Percentiles rank a stretch among this genome's conserved stretches.
Evolutionary conservation across 2,888 invertebrate genomes (phyloP).

Genomic region (Leucania comma): DNA sequence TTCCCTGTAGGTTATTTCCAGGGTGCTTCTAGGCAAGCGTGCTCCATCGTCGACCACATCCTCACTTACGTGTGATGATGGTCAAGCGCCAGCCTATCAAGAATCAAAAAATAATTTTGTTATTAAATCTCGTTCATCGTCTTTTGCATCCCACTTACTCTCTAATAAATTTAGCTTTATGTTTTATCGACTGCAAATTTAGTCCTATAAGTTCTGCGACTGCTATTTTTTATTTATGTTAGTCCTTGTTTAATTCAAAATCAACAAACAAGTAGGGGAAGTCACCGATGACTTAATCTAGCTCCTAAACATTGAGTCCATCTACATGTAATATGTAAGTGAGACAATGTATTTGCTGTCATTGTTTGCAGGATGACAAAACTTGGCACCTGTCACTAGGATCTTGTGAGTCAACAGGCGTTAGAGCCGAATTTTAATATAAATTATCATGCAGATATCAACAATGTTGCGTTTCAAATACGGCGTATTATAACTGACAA

Average conservation of each 20-base stretch:
- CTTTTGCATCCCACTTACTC: neutral
- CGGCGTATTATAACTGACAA: neutral
- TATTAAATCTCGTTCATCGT: neutral
- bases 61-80: too few species aligned
- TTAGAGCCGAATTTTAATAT: constrained; percentile 25
- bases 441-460: neutral
- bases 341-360: constrained; percentile 48
- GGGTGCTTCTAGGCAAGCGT: too few species aligned
- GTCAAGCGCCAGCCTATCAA: too few species aligned
- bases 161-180: neutral
- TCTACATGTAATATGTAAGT: constrained; percentile 1
- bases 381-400: constrained; percentile 25
- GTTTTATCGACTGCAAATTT: neutral
- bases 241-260: constrained; percentile 1
- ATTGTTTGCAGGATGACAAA: constrained; percentile 51
- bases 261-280: constrained; percentile 26
- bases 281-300: constrained; percentile 42
- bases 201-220: neutral
- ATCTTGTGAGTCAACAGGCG: constrained; percentile 28
- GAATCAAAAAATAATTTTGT: too few species aligned
- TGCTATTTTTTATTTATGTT: neutral
- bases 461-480: constrained; percentile 3
- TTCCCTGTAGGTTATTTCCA: too few species aligned
- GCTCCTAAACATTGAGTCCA: constrained; percentile 19
- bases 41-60: too few species aligned